A percentile compares a stretch with the other conserved stretches of the same genome.
phyloP scores from a whole-genome alignment of 2,113 vertebrate species.

The Guaruba guarouba region DNA sequence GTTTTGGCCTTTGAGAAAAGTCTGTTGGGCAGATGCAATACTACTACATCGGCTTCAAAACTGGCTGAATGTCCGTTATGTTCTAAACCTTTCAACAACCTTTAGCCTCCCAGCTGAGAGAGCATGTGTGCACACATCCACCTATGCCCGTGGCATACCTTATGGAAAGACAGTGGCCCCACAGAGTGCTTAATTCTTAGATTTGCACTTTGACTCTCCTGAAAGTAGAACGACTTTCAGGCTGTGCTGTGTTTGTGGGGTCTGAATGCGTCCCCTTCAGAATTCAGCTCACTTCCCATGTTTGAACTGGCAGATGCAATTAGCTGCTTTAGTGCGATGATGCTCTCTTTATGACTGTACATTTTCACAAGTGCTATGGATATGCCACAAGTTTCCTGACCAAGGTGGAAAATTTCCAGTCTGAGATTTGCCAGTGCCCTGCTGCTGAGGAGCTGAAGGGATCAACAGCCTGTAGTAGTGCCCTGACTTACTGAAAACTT shows the following conservation, averaged over 20 bases:
- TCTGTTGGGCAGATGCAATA: background rate
- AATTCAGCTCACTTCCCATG: background rate
- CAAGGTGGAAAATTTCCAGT: background rate
- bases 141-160: background rate
- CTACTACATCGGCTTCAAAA: background rate
- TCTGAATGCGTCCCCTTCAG: background rate
- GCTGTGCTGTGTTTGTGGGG: background rate
- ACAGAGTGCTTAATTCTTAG: background rate
- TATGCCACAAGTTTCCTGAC: background rate
- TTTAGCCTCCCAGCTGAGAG: background rate
- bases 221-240: background rate
- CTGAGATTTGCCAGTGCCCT: background rate
- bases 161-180: background rate
- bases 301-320: background rate
- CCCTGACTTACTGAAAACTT: background rate
- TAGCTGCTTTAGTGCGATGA: background rate
- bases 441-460: background rate
- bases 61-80: background rate
- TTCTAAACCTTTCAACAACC: background rate
- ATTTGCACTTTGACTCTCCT: background rate
- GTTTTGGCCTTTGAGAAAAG: background rate
- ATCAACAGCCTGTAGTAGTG: background rate
- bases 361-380: background rate
- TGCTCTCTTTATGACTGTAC: background rate
- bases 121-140: background rate